These are phyloP conservation scores for Callopanchax toddi DNA, from an alignment of 2,113 vertebrate genomes.

Conservation along the genomic window DNA sequence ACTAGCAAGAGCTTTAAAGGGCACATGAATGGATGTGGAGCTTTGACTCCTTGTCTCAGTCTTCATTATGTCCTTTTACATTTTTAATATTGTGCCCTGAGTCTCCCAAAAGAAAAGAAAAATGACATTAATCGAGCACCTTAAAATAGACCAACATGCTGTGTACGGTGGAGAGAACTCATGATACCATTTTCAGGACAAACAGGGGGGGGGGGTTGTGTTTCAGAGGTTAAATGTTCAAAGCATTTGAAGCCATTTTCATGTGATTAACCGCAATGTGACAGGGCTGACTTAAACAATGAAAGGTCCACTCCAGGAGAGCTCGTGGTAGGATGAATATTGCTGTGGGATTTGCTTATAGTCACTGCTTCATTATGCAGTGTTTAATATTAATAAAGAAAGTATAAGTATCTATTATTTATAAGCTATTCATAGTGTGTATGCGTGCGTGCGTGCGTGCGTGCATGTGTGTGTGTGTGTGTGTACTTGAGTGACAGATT, in stretches of 20 bases:
- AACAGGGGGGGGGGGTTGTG: too few species aligned
- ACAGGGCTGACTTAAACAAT: slow-evolving; percentile 67
- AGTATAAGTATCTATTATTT: slow-evolving; percentile 84
- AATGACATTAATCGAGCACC: slow-evolving; percentile 16
- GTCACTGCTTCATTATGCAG: slow-evolving; percentile 75
- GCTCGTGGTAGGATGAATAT: slow-evolving; percentile 71
- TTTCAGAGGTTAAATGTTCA: slow-evolving; percentile 36
- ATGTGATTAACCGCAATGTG: slow-evolving; percentile 50
- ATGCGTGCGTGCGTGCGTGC: slow-evolving; percentile 38
- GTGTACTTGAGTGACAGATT: slow-evolving; percentile 72
- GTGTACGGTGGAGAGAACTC: neutral
- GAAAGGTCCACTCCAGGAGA: slow-evolving; percentile 70
- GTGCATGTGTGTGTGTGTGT: slow-evolving; percentile 41
- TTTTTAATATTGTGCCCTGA: slow-evolving; percentile 36
- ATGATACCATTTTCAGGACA: slow-evolving; percentile 18
- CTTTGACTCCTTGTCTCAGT: slow-evolving; percentile 46
- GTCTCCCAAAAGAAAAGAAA: slow-evolving; percentile 17
- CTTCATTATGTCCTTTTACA: slow-evolving; percentile 31
- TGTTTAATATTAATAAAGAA: slow-evolving; percentile 83
- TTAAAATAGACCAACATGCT: slow-evolving; percentile 30
- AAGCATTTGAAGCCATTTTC: slow-evolving; percentile 27
- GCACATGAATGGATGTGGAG: slow-evolving; percentile 2
- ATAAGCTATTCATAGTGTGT: slow-evolving; percentile 76
- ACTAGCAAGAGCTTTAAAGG: neutral
- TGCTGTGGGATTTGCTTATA: slow-evolving; percentile 78